phyloP scores from a whole-genome alignment of 2,888 invertebrate genomes.

The Homarus gammarus region DNA sequence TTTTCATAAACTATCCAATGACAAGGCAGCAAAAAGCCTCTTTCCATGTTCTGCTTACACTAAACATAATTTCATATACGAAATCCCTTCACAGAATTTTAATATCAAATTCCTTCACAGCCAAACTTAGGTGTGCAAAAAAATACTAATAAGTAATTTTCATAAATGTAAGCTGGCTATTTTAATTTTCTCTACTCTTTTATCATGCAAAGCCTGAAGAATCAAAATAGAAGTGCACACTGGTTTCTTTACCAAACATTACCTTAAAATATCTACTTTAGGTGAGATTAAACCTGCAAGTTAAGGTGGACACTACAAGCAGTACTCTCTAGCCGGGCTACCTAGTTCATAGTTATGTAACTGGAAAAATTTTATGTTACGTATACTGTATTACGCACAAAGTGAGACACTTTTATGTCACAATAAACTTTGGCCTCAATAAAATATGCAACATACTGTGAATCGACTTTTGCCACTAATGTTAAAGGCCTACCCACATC shows the following conservation, averaged over 20 bases:
- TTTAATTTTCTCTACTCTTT: neutral
- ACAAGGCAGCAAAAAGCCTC: slow-evolving; percentile 9
- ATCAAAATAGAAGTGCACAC: neutral
- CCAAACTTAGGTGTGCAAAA: neutral
- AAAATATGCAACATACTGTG: neutral
- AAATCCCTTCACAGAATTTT: neutral
- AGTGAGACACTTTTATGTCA: neutral
- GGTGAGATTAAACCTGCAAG: neutral
- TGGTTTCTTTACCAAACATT: neutral
- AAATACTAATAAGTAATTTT: neutral
- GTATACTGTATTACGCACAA: neutral
- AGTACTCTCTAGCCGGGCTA: neutral
- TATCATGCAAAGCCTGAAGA: neutral
- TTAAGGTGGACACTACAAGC: neutral
- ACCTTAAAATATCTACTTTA: neutral
- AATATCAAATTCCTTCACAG: neutral
- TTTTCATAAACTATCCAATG: neutral
- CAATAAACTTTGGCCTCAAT: neutral
- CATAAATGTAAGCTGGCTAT: neutral
- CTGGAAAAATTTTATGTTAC: neutral
- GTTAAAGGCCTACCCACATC: neutral
- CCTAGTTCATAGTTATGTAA: neutral
- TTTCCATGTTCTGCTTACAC: no score
- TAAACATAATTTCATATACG: no score
- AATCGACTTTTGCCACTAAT: neutral